Evolutionary conservation across 2,888 invertebrate species (phyloP).

Genomic region (Watsonalla cultraria): DNA sequence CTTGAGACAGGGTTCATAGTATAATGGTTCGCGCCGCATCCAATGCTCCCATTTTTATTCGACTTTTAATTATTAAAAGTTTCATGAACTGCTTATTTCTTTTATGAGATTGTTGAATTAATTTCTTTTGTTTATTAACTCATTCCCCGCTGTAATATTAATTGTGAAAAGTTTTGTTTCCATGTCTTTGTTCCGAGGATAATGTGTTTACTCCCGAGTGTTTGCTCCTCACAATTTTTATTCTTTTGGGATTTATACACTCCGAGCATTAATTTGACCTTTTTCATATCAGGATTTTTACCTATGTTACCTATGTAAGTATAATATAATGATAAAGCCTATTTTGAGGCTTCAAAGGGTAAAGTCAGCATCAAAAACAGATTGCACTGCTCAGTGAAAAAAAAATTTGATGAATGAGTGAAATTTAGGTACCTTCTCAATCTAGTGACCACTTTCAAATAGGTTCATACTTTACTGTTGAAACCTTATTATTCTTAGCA

Average conservation of each 20-base stretch:
- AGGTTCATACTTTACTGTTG: too few relatives aligned
- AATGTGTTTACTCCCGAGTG: conserved; percentile 18
- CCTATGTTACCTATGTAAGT: too few relatives aligned
- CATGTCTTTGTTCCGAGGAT: conserved; percentile 1
- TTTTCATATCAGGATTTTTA: too few relatives aligned
- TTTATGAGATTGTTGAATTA: conserved; percentile 75
- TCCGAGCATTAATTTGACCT: too few relatives aligned
- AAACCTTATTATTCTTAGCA: neutral
- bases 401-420: too few relatives aligned
- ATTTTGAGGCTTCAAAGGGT: too few relatives aligned
- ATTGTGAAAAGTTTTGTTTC: conserved; percentile 35
- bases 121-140: conserved; percentile 73
- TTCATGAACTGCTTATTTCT: conserved; percentile 77
- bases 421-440: too few relatives aligned
- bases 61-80: conserved; percentile 77
- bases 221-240: conserved; percentile 17
- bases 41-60: conserved; percentile 66
- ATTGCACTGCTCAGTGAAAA: too few relatives aligned
- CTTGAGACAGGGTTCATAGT: conserved; percentile 24
- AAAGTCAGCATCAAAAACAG: too few relatives aligned
- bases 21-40: conserved; percentile 37
- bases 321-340: too few relatives aligned
- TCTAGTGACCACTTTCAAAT: too few relatives aligned
- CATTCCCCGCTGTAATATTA: conserved; percentile 38
- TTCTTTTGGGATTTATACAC: neutral